phyloP scores from a whole-genome alignment of 2,888 invertebrate genomes.

The Diaprepes abbreviatus region DNA sequence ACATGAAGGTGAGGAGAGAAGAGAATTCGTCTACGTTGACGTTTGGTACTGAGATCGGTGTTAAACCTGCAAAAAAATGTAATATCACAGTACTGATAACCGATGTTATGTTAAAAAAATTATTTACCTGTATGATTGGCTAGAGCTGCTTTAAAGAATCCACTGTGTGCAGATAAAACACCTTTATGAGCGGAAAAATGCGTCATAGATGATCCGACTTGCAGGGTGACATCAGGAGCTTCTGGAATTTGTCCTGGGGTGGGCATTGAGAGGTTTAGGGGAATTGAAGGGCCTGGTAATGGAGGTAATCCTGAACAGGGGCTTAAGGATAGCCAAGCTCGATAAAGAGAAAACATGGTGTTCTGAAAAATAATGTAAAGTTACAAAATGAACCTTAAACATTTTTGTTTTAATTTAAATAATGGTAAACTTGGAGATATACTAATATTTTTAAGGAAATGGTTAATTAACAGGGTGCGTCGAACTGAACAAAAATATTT shows the following conservation, averaged over 20 bases:
- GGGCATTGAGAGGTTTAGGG: constrained; percentile 56
- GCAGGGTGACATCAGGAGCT: constrained; percentile 74
- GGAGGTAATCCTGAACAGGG: constrained; percentile 58
- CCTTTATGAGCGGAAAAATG: constrained; percentile 79
- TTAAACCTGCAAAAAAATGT: constrained; percentile 54
- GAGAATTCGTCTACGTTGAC: constrained; percentile 76
- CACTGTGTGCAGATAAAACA: constrained; percentile 78
- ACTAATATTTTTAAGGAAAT: too few species aligned
- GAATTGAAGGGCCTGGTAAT: constrained; percentile 49
- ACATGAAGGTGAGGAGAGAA: constrained; percentile 80
- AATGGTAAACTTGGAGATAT: too few species aligned
- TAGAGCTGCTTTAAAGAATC: constrained; percentile 79
- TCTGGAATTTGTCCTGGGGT: constrained; percentile 53
- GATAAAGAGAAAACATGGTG: constrained; percentile 67
- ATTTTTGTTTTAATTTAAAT: too few species aligned
- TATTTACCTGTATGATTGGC: constrained; percentile 61
- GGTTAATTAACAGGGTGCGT: too few species aligned
- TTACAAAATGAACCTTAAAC: too few species aligned
- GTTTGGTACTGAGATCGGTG: constrained; percentile 70
- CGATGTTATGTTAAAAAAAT: too few species aligned
- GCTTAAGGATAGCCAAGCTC: constrained; percentile 67
- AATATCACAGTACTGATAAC: too few species aligned
- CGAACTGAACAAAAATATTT: too few species aligned
- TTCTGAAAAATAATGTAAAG: too few species aligned
- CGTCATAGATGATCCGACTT: constrained; percentile 74